Evolutionary conservation across 1,140 invertebrate species (phyloP), one percentile per base, ranked within the genome.

Genomic region (Paramacrobiotus metropolitanus): DNA sequence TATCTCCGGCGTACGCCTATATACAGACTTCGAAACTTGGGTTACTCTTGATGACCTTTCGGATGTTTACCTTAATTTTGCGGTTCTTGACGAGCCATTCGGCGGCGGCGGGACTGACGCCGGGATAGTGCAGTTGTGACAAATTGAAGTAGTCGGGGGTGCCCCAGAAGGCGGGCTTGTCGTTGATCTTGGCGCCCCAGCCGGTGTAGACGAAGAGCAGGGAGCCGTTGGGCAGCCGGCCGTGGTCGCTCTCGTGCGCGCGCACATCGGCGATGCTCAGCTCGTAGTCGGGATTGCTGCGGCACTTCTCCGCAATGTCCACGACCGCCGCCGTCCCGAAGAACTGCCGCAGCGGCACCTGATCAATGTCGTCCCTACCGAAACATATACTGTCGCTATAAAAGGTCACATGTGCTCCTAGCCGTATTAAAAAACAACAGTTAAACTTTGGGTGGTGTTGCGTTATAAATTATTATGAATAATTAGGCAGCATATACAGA

Each of bases 141-240:
- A 65, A 31, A 21, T 67, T 64, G 31, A 55, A 30, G 9, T 62
- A 60, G 21, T 31, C 59, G 15, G 59, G 20, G 0, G 65, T 62
- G 31, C 62, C 63, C 60, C 68, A 69, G 20, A 67, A 62, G 1
- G 28, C 34, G 2, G 64, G 64, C 59, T 65, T 65, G 61, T 68
- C 65, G 15, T 67, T 66, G 30, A 66, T 68, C 4, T 65, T 65
- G 3, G 59, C 21, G 30, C 44, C 34, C 70, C 68, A 70, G 2
- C 69, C 69, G 1, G 67, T 68, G 44, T 68, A 67, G 64, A 70
- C 66, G 9, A 70, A 20, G 1, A 71, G 66, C 31, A 70, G 63
- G 1, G 63, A 64, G 4, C 63, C 64, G 31, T 66, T 30, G 2
- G 69, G 67, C 31, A 68, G 67, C 2, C 31, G 48, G 2, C 67